A percentile compares a stretch with the other conserved stretches of the same genome.
Conservation (phyloP, 2,888 invertebrate genomes). For the Lasius platythorax region DNA sequence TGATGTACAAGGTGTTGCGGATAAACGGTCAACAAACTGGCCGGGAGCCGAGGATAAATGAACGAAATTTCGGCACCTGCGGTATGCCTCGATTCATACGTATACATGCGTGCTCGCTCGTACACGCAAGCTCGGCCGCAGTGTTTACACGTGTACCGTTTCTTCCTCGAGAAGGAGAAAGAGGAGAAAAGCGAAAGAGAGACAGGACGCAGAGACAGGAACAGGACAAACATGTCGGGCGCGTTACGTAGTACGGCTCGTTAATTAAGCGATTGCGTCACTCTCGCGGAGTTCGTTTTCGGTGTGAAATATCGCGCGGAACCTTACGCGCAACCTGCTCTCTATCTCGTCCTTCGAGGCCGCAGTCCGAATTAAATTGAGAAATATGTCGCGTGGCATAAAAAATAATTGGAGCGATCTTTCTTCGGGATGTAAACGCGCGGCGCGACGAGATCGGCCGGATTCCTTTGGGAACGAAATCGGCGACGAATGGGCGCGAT, state of each 20-base stretch:
- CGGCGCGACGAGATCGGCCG: constrained; percentile 13
- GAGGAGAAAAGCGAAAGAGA: not conserved
- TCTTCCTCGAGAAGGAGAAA: constrained; percentile 20
- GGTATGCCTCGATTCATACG: constrained; percentile 65
- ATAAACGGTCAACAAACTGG: constrained; percentile 73
- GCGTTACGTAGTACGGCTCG: constrained; percentile 56
- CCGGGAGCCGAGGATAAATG: constrained; percentile 69
- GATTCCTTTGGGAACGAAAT: constrained; percentile 20
- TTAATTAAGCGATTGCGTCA: constrained; percentile 73
- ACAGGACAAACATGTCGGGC: constrained; percentile 48
- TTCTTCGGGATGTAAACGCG: constrained; percentile 36
- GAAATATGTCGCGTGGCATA: constrained; percentile 62
- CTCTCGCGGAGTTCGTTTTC: constrained; percentile 55
- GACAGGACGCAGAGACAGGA: not conserved
- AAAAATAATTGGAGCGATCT: constrained; percentile 67
- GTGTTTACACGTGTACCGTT: constrained; percentile 58
- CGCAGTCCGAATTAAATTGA: constrained; percentile 47
- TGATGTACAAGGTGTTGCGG: constrained; percentile 70
- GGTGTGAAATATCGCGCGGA: constrained; percentile 63
- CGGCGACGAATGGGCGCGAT: constrained; percentile 16
- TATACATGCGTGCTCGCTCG: constrained; percentile 35
- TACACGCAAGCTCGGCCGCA: constrained; percentile 26
- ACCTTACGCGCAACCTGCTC: not conserved
- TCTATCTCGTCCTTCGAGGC: constrained; percentile 37
- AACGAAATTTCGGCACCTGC: constrained; percentile 74